Evolutionary conservation across 2,797 vertebrate genomes (phyloP), one percentile per base, ranked within the genome.

Genomic region (Xyrichtys novacula): DNA sequence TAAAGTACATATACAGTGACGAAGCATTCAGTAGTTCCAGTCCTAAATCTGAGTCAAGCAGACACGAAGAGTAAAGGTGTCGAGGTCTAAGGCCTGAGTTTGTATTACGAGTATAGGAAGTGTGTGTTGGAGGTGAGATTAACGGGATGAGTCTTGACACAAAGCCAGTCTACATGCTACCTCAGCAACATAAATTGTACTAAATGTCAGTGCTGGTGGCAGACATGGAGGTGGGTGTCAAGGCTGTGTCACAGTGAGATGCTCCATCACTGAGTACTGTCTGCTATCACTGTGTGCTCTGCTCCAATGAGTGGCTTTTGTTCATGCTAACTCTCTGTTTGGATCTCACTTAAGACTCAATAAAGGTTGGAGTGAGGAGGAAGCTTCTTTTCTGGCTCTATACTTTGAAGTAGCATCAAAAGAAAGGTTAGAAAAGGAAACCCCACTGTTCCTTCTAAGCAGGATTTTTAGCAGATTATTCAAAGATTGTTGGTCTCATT

Each of bases 151-250:
- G 46, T 61, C 46, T 56, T 22, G 23, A 56, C 55, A 52, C 42
- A 75, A 26, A 65, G 50, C 25, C 44, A 15, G 48, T 49, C 69
- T 58, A 67, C 12, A 39, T 61, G 68, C 62, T 74, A 69, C 80
- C 63, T 77, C 56, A 42, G 54, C 28, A 58, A 28, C 11, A 83
- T 66, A 68, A 63, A 74, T 74, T 74, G 29, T 59, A 62, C 65
- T 81, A 67, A 78, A 68, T 25, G 31, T 43, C 26, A 48, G 58
- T 3, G 16, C 17, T 53, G 32, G 57, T 42, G 59, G 44, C 34
- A 59, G 60, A 29, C 52, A 60, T 47, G 12, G 44, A 61, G 26
- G 31, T 38, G 19, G 26, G 7, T 65, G 54, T 66, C 28, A 67
- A 58, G 42, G 40, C 62, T 66, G 69, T 42, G 20, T 36, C 70